Evolutionary conservation across 1,140 invertebrate genomes (phyloP), one percentile per base, ranked within the genome.

Genomic region (Eumeta japonica): DNA sequence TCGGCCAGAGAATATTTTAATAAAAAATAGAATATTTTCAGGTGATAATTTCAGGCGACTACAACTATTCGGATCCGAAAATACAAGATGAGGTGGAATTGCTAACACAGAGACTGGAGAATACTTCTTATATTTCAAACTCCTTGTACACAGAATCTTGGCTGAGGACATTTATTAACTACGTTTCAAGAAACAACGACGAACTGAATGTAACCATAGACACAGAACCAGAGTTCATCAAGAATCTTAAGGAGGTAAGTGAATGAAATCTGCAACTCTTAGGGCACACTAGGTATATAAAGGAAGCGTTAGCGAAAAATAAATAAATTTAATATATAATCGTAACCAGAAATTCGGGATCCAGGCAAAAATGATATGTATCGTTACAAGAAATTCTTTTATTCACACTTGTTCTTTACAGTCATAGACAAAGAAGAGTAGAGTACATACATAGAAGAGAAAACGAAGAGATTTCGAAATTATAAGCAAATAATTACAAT

Each of bases 131-230:
- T 59, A 87, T 94, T 16, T 85, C 84, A 2, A 81, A 80, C 9
- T 83, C 86, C 0, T 58, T 89, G 0, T 93, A 92, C 55, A 92
- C 92, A 0, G 91, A 95, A 65, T 95, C 90, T 1, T 97, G 94
- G 94, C 61, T 97, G 1, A 76, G 92, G 37, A 86, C 84, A 18
- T 97, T 93, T 55, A 67, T 92, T 0, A 83, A 81, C 18, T 94
- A 93, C 55, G 78, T 88, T 0, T 81, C 83, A 3, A 75, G 83
- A 41, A 90, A 88, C 52, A 78, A 84, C 39, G 87, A 89, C 20
- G 87, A 84, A 55, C 62, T 88, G 3, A 88, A 89, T 48, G 77
- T 84, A 1, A 85, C 87, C 2, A 84, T 93, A 11, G 79, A 84
- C 7, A 82, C 80, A 11, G 85, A 90, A 70, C 61, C 76, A 20